Conservation (phyloP, 2,113 vertebrate species). For the Galemys pyrenaicus region DNA sequence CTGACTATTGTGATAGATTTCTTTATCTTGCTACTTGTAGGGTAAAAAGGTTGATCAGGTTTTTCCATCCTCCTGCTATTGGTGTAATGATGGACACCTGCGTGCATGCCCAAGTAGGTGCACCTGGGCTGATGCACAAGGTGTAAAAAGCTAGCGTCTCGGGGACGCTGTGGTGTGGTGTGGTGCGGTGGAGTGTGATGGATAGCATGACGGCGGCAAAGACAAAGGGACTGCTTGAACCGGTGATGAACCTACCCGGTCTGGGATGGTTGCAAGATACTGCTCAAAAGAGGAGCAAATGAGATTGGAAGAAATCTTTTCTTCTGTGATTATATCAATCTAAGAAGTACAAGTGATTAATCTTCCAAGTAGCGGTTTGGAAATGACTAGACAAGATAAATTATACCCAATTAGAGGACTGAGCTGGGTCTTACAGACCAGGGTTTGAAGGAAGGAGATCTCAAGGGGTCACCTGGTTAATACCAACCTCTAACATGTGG, state of each 20-base stretch:
- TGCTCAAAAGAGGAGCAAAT: constrained; percentile 3
- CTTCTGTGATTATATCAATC: not conserved
- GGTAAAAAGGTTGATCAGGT: no score
- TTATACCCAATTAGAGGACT: not conserved
- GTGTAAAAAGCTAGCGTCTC: no score
- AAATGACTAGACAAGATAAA: not conserved
- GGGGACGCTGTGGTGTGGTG: no score
- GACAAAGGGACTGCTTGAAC: no score
- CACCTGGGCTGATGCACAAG: no score
- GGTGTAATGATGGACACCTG: no score
- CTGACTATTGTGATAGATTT: not conserved
- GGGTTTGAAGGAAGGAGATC: not conserved
- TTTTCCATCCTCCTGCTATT: no score
- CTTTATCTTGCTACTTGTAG: not conserved
- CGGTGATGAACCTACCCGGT: no score
- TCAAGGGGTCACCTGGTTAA: not conserved
- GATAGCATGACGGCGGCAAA: no score
- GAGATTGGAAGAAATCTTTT: not conserved
- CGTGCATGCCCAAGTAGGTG: no score
- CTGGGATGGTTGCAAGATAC: no score
- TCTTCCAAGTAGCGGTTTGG: not conserved
- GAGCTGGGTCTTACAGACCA: not conserved
- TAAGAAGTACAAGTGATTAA: not conserved
- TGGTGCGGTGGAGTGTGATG: no score
- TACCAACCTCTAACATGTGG: not conserved